phyloP scores from a whole-genome alignment of 2,888 invertebrate genomes.

The Rhaphigaster nebulosa region DNA sequence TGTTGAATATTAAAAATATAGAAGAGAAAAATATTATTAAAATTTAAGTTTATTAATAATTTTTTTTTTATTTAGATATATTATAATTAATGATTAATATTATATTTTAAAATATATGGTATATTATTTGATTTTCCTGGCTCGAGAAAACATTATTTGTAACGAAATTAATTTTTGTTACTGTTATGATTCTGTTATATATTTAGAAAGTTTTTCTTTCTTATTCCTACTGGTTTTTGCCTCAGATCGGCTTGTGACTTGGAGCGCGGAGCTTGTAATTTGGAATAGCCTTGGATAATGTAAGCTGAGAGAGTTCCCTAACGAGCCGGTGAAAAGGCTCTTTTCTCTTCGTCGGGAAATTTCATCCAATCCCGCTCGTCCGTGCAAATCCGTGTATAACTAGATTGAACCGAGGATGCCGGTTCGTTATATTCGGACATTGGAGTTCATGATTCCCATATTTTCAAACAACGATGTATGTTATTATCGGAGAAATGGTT shows the following conservation, averaged over 20 bases:
- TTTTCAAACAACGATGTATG: not conserved
- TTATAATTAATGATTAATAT: too few relatives aligned
- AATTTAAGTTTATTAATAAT: too few relatives aligned
- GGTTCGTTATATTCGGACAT: not conserved
- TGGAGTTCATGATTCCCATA: not conserved
- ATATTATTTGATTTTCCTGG: too few relatives aligned
- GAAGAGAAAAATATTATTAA: too few relatives aligned
- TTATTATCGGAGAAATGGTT: not conserved
- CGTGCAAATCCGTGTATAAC: not conserved
- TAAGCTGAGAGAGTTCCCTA: not conserved
- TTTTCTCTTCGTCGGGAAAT: not conserved
- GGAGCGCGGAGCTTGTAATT: not conserved
- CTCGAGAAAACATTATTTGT: not conserved
- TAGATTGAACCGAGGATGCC: not conserved
- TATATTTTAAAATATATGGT: too few relatives aligned
- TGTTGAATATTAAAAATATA: too few relatives aligned
- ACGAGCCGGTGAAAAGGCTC: conserved; percentile 22
- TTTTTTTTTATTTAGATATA: too few relatives aligned
- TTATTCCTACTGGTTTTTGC: not conserved
- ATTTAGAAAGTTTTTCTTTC: not conserved
- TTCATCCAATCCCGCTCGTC: not conserved
- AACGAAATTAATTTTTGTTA: not conserved
- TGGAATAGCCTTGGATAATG: not conserved
- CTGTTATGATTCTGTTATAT: not conserved
- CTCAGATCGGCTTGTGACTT: not conserved